These are phyloP conservation scores for Strongylocentrotus purpuratus DNA, from an alignment of 35 echinoderm and acorn worm species.

Conservation along the genomic window DNA sequence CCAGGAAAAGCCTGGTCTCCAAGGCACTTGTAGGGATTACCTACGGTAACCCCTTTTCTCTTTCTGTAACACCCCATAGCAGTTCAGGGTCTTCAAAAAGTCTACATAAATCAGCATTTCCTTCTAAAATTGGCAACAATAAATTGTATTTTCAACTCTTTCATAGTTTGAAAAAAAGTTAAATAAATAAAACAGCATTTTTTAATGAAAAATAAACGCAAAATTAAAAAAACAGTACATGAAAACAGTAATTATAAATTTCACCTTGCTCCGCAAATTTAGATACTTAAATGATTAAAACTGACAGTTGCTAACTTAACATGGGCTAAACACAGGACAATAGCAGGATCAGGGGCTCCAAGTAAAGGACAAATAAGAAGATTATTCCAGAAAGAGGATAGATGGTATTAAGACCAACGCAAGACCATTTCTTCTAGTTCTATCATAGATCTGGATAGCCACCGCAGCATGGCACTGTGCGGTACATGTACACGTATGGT, in stretches of 20 bases:
- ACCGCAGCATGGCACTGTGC: not conserved
- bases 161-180: no score
- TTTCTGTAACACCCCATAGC: not conserved
- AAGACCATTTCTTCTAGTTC: not conserved
- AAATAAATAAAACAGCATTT: no score
- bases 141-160: no score
- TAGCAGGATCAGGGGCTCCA: not conserved
- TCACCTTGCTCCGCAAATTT: no score
- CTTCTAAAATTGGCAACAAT: not conserved
- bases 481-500: not conserved
- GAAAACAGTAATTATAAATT: no score
- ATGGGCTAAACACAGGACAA: not conserved
- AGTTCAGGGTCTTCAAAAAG: no score
- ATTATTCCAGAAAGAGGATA: not conserved
- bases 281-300: not conserved
- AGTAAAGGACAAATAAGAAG: not conserved
- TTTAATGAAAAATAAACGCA: no score
- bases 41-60: not conserved
- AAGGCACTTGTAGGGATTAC: not conserved
- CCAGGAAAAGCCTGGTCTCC: not conserved
- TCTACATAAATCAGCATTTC: not conserved
- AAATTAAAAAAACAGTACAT: no score
- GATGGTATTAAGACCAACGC: not conserved
- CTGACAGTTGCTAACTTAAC: not conserved
- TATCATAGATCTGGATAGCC: not conserved